Base-by-base conservation (phyloP, 2,797 vertebrate species). In the Tadarida brasiliensis region DNA sequence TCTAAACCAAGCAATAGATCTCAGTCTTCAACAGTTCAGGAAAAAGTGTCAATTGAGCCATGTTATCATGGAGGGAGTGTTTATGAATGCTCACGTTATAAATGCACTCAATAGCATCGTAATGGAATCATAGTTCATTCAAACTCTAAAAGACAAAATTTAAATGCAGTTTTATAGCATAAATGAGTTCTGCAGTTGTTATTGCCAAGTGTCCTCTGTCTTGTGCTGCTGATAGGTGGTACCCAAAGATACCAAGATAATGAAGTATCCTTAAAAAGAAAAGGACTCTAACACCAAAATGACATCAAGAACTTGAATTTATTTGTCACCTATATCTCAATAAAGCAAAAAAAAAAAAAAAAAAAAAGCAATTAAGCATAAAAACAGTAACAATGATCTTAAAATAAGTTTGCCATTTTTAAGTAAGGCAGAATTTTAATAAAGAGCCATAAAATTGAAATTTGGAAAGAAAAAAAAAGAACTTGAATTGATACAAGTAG, bases 391-490 rank as follows among this genome's bases (percentile, higher is more conserved):
- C 8, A 56, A 3, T 61, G 20, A 74, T 33, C 47, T 76, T 87
- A 56, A 94, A 91, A 57, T 47, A 82, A 12, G 4, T 24, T 87
- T 65, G 20, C 33, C 61, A 49, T 63, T 57, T 93, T 51, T 3
- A 84, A 83, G 83, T 86, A 84, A 91, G 91, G 57, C 7, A 91
- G 20, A 94, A 63, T 33, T 49, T 95, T 82, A n/a, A 51, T 54
- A 83, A 82, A 57, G 28, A 51, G 12, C 49, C 59, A 26, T 59
- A 19, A 91, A 82, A 73, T 51, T 49, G 7, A 91, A 78, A 56
- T 87, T 56, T 84, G n/a, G 4, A 9, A 24, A n/a, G 30, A 57
- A 57, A 28, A 47, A n/a, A n/a, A 65, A 56, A 57, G 51, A 70
- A 92, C 33, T 61, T 67, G 35, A 80, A n/a, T 49, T 30, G 15